Evolutionary conservation across 2,113 vertebrate species (phyloP).

Genomic region (Otus sunia): DNA sequence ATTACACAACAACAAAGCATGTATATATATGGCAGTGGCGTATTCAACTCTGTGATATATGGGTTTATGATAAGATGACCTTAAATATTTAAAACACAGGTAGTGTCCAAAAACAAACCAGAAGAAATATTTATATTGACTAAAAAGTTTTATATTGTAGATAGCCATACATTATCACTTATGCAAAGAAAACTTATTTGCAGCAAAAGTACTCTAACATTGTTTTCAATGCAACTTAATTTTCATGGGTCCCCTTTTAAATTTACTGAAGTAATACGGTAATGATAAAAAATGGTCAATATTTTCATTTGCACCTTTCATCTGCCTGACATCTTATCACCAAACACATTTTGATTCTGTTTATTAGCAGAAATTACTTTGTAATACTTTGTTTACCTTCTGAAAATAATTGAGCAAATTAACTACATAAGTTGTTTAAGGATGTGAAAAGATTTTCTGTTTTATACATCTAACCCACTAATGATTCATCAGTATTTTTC

Average conservation of each 20-base stretch:
- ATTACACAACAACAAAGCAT: not conserved
- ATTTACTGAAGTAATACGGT: not conserved
- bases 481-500: not conserved
- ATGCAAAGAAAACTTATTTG: constrained; percentile 4
- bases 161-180: not conserved
- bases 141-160: not conserved
- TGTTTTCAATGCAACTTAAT: not conserved
- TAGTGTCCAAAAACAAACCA: not conserved
- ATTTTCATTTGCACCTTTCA: not conserved
- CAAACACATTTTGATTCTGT: not conserved
- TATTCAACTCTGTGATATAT: not conserved
- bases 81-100: not conserved
- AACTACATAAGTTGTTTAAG: not conserved
- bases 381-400: constrained; percentile 9
- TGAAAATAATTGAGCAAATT: constrained; percentile 9
- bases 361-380: not conserved
- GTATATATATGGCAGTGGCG: not conserved
- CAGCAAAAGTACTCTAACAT: constrained; percentile 63
- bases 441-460: not conserved
- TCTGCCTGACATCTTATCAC: not conserved
- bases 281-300: not conserved
- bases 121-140: not conserved
- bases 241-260: not conserved
- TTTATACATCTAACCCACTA: not conserved
- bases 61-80: not conserved